Base-by-base conservation (phyloP, 1,140 invertebrate genomes). In the Drosophila jambulina region DNA sequence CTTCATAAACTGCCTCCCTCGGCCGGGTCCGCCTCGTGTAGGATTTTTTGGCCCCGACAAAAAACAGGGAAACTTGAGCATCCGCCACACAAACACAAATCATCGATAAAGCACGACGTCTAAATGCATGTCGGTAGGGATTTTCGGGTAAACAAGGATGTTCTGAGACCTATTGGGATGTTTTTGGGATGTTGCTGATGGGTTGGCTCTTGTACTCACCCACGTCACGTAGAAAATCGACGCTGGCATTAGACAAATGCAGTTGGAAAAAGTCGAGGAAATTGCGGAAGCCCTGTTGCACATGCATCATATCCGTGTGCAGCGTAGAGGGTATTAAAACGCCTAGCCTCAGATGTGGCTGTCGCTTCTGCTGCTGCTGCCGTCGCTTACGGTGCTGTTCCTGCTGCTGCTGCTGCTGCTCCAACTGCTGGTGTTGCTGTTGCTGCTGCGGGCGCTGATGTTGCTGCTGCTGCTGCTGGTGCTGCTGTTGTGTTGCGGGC, bases 251-350 rank as follows among this genome's bases (percentile, higher is more conserved):
- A 51, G 62, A 70, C 45, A 92, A 69, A 62, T 85, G 78, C 75
- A 91, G 75, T 75, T 92, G 82, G 68, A 92, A 92, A 61, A 91
- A 92, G 48, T 92, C 86, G 45, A 91, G 61, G 60, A 92, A 92
- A 51, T 85, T 61, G 43, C 84, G 60, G 25, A 92, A 92, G 32
- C 91, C 91, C 80, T 85, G 77, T 78, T 92, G 91, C 77, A 92
- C 83, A 56, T 91, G 78, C 85, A 82, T 82, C 81, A 79, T 87
- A 62, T 92, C 78, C 42, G 51, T 70, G 72, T 90, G 75, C 61
- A 92, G 54, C 45, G 71, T 70, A 34, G 85, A 42, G 38, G 91
- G 87, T 62, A 92, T 87, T 76, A 92, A 78, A 79, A 92, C 82
- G 43, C 65, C 91, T 36, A 92, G 72, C 59, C 82, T 75, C 70